A percentile compares a stretch with the other conserved stretches of the same genome.
Evolutionary conservation across 2,888 invertebrate genomes (phyloP).

Genomic region (Platycheirus albimanus): DNA sequence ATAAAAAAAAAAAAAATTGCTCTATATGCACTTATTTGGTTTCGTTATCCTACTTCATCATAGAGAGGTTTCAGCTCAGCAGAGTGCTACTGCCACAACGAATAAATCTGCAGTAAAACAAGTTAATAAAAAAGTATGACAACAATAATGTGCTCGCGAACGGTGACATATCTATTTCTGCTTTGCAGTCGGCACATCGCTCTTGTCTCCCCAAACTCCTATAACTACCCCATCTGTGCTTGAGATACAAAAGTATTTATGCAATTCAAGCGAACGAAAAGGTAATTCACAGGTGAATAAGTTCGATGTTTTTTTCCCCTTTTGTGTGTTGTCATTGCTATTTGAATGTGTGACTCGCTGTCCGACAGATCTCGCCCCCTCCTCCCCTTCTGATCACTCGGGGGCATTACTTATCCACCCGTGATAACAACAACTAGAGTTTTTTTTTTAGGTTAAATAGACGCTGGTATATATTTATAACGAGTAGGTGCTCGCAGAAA

Average conservation of each 20-base stretch:
- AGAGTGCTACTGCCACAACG: constrained; percentile 42
- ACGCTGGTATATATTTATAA: constrained; percentile 33
- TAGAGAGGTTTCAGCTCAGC: constrained; percentile 22
- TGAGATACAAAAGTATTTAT: constrained; percentile 40
- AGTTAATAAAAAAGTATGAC: constrained; percentile 57
- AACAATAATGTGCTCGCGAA: constrained; percentile 37
- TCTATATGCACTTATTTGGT: constrained; percentile 53
- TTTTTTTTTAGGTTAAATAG: constrained; percentile 31
- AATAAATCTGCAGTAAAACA: constrained; percentile 58
- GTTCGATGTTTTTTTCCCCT: constrained; percentile 23
- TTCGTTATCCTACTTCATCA: constrained; percentile 43
- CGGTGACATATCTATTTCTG: constrained; percentile 56
- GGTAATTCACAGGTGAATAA: constrained; percentile 69
- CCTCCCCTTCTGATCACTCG: not conserved
- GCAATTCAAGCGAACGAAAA: constrained; percentile 40
- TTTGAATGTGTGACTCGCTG: not conserved
- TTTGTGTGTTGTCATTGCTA: not conserved
- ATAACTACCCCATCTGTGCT: not conserved
- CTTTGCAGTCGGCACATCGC: not conserved
- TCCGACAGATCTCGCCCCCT: not conserved
- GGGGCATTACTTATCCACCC: constrained; percentile 35
- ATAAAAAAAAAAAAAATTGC: constrained; percentile 11
- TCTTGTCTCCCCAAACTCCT: not conserved
- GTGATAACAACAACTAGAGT: constrained; percentile 13
- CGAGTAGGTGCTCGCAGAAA: not conserved